Base-by-base conservation (phyloP, 2,888 invertebrate species). In the Pollenia amentaria region DNA sequence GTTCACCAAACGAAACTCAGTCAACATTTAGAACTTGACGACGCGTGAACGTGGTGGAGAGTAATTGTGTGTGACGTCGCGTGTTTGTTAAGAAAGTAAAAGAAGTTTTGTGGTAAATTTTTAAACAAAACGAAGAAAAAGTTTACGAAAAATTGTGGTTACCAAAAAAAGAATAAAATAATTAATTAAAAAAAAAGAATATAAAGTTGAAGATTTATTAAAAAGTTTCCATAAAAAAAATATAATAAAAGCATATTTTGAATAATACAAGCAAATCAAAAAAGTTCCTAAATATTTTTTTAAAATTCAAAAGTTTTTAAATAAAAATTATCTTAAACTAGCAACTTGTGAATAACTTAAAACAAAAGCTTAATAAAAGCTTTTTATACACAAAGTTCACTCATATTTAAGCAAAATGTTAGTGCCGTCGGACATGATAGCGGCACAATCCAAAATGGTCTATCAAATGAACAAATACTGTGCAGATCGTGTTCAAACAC, bases 391-490 rank as follows among this genome's bases (percentile, higher is more conserved):
- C 3, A 53, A 18, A 64, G 16, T 72, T 79, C 2, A 29, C 21
- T 64, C 10, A 11, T 29, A 9, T n/a, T 16, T n/a, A 16, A 48
- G 91, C 93, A 95, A 94, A 93, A 97, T 98, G 97, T 95, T 98
- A 94, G 97, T 98, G 93, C 97, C 97, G 91, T 96, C 97, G 92
- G 97, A 97, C 94, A 98, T 98, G 97, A 96, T 98, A 95, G 97
- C 97, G 92, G 97, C 98, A 89, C 98, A 98, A 94, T 97, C 98
- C 91, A 98, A 98, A 94, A 97, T 98, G 95, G 96, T 98, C 92
- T 98, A 98, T 94, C 98, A 99, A 94, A 96, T 99, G 95, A 98
- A 98, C 94, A 97, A 97, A 94, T 98, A 97, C 94, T 98, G 97
- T 94, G 97, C 97, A 89, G 98, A 98, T 93, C 95, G 98, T 88